Evolutionary conservation across 2,113 vertebrate genomes (phyloP), one percentile per base, ranked within the genome.

Genomic region (Vulpes lagopus): DNA sequence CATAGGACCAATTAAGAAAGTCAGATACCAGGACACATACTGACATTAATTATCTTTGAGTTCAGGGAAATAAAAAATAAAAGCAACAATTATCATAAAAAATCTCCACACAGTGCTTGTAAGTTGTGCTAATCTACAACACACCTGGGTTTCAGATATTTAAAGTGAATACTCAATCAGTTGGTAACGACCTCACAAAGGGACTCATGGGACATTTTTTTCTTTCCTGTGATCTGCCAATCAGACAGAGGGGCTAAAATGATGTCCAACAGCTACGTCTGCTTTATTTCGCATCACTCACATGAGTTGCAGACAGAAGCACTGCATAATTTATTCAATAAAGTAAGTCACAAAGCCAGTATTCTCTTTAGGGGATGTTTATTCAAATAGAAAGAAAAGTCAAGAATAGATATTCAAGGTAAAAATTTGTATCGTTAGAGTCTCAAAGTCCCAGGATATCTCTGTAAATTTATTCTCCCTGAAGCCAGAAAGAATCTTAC

Each of bases 41-140:
- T 99, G 98, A 98, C 98, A 98, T 99, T 99, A 99, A 99, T 99
- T 99, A 99, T 99, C 98, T 98, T 98, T 96, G 98, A 99, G 98
- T 99, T 99, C 98, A 98, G 98, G 99, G 98, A 99, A 99, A 99
- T 99, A 99, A 99, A 99, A 99, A 99, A 99, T 99, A 99, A 99
- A 99, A 99, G 99, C 99, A 99, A 98, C 98, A 99, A 99, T 99
- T 99, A 99, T 99, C 99, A 99, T 99, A 99, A 99, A 98, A 99
- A 98, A 99, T 99, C 98, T 99, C 98, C 98, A 98, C 98, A 98
- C 97, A 98, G 97, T 98, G 98, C 98, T 99, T 99, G 98, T 98
- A 98, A 98, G 64, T 98, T 98, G 98, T 98, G 96, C 98, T 99
- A 98, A 99, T 99, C 98, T 98, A 97, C 98, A 98, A 85, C 98